Base-by-base conservation (phyloP, 2,113 vertebrate genomes). In the Rhynchomys soricoides region DNA sequence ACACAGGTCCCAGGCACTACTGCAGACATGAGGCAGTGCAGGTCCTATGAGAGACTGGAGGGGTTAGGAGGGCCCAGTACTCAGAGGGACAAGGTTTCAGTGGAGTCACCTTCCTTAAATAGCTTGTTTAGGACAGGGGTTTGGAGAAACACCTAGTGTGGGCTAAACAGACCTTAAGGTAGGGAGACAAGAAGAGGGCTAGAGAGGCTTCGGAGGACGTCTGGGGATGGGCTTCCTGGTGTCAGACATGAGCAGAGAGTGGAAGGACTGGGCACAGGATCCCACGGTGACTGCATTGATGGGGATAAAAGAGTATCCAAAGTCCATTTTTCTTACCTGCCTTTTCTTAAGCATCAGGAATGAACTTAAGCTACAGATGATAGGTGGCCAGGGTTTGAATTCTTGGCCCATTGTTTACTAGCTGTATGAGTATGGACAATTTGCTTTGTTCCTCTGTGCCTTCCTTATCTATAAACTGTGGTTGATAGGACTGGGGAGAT, bases 391-490 rank as follows among this genome's bases (percentile, higher is more conserved):
- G 40, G 48, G 43, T 90, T 77, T 92, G 90, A 77, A 78, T 74
- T 95, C 81, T 79, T 86, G 71, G 64, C 83, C 37, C 68, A 45
- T 31, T 70, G 11, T 70, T 85, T 90, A 48, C 11, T 48, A 57
- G 75, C 55, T 74, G 40, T 93, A 31, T 83, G 73, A 93, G 66
- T 43, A 2, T 88, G 68, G 34, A 31, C 40, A 95, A 57, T 16
- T 92, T 52, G 66, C 26, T 94, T 64, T n/a, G 40, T 34, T 15
- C 87, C 15, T 74, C 79, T 90, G 74, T 37, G 37, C 59, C 55
- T 94, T 77, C 86, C 52, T 94, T 85, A 75, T 50, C 57, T 96
- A 40, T 90, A 87, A 94, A 92, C 79, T 88, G n/a, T 78, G 10
- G 19, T 85, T 89, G 48, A 75, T 78, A 52, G 82, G 26, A 34